Evolutionary conservation across 2,888 invertebrate species (phyloP).

Genomic region (Maniola hyperantus): DNA sequence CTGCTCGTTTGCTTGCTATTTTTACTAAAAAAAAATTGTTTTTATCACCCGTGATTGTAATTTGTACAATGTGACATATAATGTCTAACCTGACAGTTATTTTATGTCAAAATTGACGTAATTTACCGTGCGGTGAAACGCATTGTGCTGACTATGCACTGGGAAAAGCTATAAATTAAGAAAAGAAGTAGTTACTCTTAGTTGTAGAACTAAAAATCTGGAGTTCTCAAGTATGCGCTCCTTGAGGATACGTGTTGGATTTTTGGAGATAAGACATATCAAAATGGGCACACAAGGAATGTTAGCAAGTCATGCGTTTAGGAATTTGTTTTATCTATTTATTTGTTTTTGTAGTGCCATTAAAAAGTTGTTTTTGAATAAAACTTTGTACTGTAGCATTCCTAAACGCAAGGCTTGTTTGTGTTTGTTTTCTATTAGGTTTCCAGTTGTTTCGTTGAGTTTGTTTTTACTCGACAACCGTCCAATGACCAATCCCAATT

Average conservation of each 20-base stretch:
- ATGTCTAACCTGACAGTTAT: too few species aligned
- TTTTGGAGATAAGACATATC: conserved; percentile 7
- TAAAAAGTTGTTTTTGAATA: conserved; percentile 21
- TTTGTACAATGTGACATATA: too few species aligned
- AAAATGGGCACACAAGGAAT: conserved; percentile 14
- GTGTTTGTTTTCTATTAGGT: conserved; percentile 31
- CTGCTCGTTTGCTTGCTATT: too few species aligned
- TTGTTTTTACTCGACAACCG: conserved; percentile 59
- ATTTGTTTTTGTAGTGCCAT: conserved; percentile 31
- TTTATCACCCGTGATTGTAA: too few species aligned
- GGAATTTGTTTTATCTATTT: conserved; percentile 17
- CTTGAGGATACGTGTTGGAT: background rate
- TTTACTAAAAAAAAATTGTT: too few species aligned
- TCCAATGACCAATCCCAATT: conserved; percentile 53
- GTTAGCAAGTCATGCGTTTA: conserved; percentile 24
- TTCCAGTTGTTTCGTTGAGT: conserved; percentile 33
- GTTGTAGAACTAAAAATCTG: too few species aligned
- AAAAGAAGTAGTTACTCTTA: too few species aligned
- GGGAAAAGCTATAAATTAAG: too few species aligned
- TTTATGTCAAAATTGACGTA: too few species aligned
- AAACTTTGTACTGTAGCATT: conserved; percentile 11
- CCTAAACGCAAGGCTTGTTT: conserved; percentile 28
- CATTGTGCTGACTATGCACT: too few species aligned
- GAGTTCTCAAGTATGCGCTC: background rate
- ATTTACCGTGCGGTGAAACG: too few species aligned